Conservation (phyloP, 2,888 invertebrate species). For the Tetragonisca angustula region DNA sequence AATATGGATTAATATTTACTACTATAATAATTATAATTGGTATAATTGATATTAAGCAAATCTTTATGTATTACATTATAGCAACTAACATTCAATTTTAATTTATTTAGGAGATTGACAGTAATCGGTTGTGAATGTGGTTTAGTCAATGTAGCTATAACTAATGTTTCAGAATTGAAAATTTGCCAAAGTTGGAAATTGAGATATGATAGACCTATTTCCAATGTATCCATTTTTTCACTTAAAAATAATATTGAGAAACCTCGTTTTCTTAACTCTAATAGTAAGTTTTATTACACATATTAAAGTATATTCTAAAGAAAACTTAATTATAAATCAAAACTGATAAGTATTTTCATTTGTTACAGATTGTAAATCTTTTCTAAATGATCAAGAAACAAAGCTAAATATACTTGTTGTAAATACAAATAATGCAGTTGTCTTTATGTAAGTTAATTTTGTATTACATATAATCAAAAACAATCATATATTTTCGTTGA, state of each 20-base stretch:
- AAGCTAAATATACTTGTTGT: constrained; percentile 86
- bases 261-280: constrained; percentile 73
- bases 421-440: constrained; percentile 86
- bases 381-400: constrained; percentile 64
- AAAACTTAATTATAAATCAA: not conserved
- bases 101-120: constrained; percentile 85
- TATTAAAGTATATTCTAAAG: not conserved
- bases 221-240: constrained; percentile 85
- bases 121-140: constrained; percentile 88
- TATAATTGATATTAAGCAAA: constrained; percentile 68
- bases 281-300: constrained; percentile 48
- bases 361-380: constrained; percentile 52
- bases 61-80: not conserved
- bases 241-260: constrained; percentile 66
- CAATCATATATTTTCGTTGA: constrained; percentile 40
- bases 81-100: constrained; percentile 4
- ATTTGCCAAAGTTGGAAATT: constrained; percentile 85
- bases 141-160: constrained; percentile 85
- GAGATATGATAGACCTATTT: constrained; percentile 86
- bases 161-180: constrained; percentile 84
- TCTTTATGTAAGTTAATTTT: constrained; percentile 85
- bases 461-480: not conserved
- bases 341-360: constrained; percentile 27
- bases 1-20: constrained; percentile 86
- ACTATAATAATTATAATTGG: constrained; percentile 84